Evolutionary conservation across 2,888 invertebrate species (phyloP).

Genomic region (Macrophya annulata): DNA sequence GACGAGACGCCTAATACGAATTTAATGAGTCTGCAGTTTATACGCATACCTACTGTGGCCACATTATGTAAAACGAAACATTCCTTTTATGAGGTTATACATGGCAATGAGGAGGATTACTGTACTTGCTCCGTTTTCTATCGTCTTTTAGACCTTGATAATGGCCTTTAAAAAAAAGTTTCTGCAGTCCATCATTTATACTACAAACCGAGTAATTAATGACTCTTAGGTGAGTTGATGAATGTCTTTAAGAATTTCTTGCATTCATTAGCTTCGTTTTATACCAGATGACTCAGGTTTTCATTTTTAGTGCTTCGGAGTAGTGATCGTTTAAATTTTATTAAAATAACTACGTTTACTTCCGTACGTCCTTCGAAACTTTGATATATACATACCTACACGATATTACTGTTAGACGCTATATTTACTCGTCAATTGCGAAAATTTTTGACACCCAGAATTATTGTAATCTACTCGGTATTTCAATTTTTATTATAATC

Average conservation of each 20-base stretch:
- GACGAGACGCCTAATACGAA: conserved; percentile 44
- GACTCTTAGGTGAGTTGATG: not conserved
- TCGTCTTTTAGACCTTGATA: not conserved
- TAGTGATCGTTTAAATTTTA: conserved; percentile 17
- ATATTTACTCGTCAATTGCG: not conserved
- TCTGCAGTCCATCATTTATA: not conserved
- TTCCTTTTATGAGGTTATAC: not conserved
- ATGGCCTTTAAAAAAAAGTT: not conserved
- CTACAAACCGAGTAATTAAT: not conserved
- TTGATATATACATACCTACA: not conserved
- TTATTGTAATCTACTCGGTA: conserved; percentile 7
- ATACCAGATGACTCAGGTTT: not conserved
- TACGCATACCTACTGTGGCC: conserved; percentile 3
- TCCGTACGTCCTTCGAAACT: conserved; percentile 46
- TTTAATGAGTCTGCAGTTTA: conserved; percentile 42
- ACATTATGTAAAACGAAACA: conserved; percentile 35
- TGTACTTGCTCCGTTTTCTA: not conserved
- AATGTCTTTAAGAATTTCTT: not conserved
- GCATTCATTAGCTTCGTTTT: not conserved
- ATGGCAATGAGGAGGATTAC: not conserved
- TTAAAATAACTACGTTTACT: conserved; percentile 13
- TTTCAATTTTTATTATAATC: not conserved
- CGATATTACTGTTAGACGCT: too few relatives aligned
- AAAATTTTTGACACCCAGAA: conserved; percentile 41
- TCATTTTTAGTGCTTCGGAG: not conserved